Percentiles rank a stretch among this genome's conserved stretches.
Conservation (phyloP, 2,113 vertebrate species). For the Anser brachyrhynchus region DNA sequence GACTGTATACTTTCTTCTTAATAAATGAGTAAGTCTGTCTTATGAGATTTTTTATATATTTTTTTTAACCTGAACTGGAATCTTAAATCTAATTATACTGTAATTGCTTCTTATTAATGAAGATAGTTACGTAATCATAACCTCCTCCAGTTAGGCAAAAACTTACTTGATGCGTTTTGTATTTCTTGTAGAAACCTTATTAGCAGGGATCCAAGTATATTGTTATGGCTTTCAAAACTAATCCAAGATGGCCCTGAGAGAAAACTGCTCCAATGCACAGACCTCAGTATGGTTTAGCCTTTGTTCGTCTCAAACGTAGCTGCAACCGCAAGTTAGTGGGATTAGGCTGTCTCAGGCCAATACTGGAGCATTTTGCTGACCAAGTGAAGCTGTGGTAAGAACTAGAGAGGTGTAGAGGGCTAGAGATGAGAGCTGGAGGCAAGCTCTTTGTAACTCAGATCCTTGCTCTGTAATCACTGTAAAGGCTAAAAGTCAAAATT, state of each 20-base stretch:
- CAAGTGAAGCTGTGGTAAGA: background rate
- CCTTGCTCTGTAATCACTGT: background rate
- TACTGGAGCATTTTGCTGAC: background rate
- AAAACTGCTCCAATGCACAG: background rate
- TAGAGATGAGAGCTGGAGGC: background rate
- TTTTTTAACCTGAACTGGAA: background rate
- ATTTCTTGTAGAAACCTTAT: background rate
- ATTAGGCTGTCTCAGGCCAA: background rate
- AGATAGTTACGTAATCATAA: background rate
- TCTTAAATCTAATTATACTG: background rate
- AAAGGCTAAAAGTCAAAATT: background rate
- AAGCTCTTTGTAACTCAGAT: background rate
- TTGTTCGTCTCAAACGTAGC: background rate
- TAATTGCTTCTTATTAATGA: background rate
- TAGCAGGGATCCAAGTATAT: background rate
- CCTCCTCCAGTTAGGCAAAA: background rate
- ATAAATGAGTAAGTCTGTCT: background rate
- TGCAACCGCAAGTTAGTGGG: accelerated
- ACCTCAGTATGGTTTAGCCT: background rate
- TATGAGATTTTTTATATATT: background rate
- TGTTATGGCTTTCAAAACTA: background rate
- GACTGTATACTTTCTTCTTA: background rate
- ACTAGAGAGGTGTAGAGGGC: background rate
- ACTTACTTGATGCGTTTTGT: background rate
- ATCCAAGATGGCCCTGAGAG: background rate